Evolutionary conservation across 2,113 vertebrate species (phyloP).

Genomic region (Cebus imitator): DNA sequence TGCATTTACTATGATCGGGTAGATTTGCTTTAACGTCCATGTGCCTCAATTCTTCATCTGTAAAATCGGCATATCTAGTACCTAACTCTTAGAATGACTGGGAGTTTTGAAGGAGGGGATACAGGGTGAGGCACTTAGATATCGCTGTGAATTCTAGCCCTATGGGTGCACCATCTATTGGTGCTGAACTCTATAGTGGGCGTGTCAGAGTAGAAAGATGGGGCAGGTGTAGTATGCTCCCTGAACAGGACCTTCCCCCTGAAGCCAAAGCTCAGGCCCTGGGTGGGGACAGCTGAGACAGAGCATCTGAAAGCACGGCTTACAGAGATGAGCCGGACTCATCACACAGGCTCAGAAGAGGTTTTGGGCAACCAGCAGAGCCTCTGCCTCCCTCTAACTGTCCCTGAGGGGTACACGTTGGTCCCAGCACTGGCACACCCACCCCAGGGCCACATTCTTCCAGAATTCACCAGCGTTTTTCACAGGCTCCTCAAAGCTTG

Average conservation of each 20-base stretch:
- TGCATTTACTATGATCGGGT: rapidly evolving
- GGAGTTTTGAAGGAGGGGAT: background rate
- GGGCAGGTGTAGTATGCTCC: background rate
- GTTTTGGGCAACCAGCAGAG: rapidly evolving
- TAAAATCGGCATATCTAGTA: background rate
- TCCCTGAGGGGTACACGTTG: background rate
- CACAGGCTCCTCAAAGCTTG: background rate
- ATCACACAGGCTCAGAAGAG: background rate
- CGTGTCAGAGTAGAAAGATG: too few species aligned
- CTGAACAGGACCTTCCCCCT: background rate
- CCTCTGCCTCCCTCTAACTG: background rate
- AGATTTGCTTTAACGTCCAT: background rate
- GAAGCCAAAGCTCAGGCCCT: background rate
- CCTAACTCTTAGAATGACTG: background rate
- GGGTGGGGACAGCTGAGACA: rapidly evolving
- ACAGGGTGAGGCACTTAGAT: too few species aligned
- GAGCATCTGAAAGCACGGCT: background rate
- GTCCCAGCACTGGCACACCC: background rate
- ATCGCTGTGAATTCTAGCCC: background rate
- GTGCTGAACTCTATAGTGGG: background rate
- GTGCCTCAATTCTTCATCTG: background rate
- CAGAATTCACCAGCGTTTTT: background rate
- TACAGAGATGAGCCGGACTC: background rate
- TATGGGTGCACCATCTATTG: background rate
- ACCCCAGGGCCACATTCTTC: background rate